Evolutionary conservation across 2,888 invertebrate species (phyloP).

Genomic region (Craniophora ligustri): DNA sequence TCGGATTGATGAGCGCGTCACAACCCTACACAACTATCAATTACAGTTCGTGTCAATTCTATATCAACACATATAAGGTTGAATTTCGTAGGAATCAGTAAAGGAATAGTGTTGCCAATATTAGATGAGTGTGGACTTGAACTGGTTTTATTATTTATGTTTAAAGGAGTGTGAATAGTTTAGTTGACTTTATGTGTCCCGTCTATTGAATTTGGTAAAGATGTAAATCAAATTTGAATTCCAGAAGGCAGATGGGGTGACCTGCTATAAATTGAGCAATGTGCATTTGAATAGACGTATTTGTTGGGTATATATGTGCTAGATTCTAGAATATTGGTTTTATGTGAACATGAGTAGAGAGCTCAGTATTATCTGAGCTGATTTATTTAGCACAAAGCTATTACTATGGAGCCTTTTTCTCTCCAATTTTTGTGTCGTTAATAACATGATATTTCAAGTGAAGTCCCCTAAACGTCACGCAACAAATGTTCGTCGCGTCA

Average conservation of each 20-base stretch:
- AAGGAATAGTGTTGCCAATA: conserved; percentile 21
- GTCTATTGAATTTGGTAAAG: conserved; percentile 31
- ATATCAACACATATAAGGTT: conserved; percentile 28
- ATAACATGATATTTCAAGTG: conserved; percentile 25
- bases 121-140: conserved; percentile 44
- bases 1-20: conserved; percentile 56
- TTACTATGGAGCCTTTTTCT: no score
- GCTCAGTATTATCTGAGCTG: no score
- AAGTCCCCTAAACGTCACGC: conserved; percentile 16
- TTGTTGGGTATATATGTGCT: no score
- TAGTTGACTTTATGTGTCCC: conserved; percentile 33
- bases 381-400: no score
- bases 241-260: conserved; percentile 24
- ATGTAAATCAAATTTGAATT: conserved; percentile 40
- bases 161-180: conserved; percentile 47
- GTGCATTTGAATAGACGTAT: conserved; percentile 46
- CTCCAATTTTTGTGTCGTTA: conserved; percentile 10
- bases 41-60: conserved; percentile 39
- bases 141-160: conserved; percentile 58
- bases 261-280: conserved; percentile 21
- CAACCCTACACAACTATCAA: conserved; percentile 41
- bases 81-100: conserved; percentile 34
- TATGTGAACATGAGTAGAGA: conserved; percentile 20
- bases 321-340: conserved; percentile 30
- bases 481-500: conserved; percentile 50